Conservation (phyloP, 92 coral and sea anemone genomes). For the Meandrina meandrites region DNA sequence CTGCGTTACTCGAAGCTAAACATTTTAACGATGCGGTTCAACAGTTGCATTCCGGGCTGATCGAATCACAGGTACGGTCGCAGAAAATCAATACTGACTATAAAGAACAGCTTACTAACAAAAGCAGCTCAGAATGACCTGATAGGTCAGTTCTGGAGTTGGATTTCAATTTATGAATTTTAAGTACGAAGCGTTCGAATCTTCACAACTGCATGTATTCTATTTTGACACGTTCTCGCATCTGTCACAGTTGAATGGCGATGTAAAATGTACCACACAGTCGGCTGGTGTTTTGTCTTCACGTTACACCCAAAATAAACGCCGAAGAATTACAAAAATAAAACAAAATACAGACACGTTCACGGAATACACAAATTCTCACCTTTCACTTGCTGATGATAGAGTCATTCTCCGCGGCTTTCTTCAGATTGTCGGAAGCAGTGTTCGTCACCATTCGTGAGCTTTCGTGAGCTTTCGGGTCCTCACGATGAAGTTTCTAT, state of each 20-base stretch:
- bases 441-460: slow-evolving; percentile 45
- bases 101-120: slow-evolving; percentile 54
- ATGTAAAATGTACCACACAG: slow-evolving; percentile 1
- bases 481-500: neutral
- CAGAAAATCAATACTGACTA: slow-evolving; percentile 42
- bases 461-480: slow-evolving; percentile 26
- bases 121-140: slow-evolving; percentile 50
- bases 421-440: slow-evolving; percentile 27
- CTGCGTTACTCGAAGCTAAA: slow-evolving; percentile 26
- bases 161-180: slow-evolving; percentile 66
- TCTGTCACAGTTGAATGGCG: slow-evolving; percentile 47
- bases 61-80: slow-evolving; percentile 36
- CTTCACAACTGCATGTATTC: slow-evolving; percentile 21
- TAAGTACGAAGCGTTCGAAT: slow-evolving; percentile 36
- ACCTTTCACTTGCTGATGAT: slow-evolving; percentile 26
- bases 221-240: slow-evolving; percentile 38
- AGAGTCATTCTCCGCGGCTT: slow-evolving; percentile 24
- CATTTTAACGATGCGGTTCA: slow-evolving; percentile 11
- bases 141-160: slow-evolving; percentile 55
- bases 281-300: slow-evolving; percentile 1
- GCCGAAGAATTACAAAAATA: slow-evolving; percentile 18
- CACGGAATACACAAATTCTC: slow-evolving; percentile 34
- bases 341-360: slow-evolving; percentile 40
- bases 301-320: slow-evolving; percentile 19
- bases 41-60: slow-evolving; percentile 36